These are phyloP conservation scores for Lithobates sylvaticus DNA, from an alignment of 2,797 vertebrate genomes.

Conservation along the genomic window DNA sequence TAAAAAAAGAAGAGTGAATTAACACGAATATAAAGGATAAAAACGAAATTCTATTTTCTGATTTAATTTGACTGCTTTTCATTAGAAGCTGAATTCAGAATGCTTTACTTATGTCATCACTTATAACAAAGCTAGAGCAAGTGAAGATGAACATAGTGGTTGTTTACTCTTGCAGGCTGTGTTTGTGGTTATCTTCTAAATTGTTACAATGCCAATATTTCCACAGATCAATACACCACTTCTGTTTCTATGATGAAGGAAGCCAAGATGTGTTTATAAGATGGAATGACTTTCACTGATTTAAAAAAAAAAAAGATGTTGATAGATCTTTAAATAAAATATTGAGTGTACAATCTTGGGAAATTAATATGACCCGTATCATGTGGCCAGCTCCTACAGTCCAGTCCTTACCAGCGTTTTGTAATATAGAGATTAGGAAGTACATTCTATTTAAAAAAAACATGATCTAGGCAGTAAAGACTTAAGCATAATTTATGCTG, in stretches of 20 bases:
- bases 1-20: neutral
- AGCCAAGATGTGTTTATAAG: slow-evolving; percentile 2
- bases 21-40: neutral
- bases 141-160: neutral
- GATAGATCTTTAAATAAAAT: slow-evolving; percentile 1
- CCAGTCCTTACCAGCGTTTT: no score
- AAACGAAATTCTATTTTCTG: neutral
- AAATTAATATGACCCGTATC: neutral
- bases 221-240: slow-evolving; percentile 28
- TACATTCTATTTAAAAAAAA: no score
- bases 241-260: slow-evolving; percentile 22
- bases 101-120: neutral
- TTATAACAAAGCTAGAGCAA: neutral
- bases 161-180: neutral
- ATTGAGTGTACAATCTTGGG: neutral
- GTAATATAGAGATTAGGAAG: no score
- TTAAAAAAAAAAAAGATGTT: slow-evolving; percentile 10
- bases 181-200: slow-evolving; percentile 33
- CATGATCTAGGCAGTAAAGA: no score
- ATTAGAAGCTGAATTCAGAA: neutral
- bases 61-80: neutral
- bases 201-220: slow-evolving; percentile 6
- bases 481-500: no score
- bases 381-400: neutral
- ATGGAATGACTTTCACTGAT: slow-evolving; percentile 7